Evolutionary conservation across 2,797 vertebrate species (phyloP).

Genomic region (Lindbergichthys nudifrons): DNA sequence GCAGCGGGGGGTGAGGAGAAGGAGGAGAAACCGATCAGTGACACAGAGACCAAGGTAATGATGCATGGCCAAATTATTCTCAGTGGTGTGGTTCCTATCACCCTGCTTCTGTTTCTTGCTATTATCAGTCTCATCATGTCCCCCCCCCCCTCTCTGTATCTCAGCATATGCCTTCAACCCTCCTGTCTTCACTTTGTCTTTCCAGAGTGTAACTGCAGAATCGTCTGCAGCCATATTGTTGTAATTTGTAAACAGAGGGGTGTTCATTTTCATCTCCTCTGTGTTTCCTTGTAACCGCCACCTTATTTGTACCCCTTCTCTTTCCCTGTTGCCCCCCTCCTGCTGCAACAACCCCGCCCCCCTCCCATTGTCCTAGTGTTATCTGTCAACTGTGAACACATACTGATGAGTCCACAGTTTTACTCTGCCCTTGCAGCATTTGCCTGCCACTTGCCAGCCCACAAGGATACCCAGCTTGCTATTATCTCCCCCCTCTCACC

Average conservation of each 20-base stretch:
- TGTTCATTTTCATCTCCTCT: constrained; percentile 32
- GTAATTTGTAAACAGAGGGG: constrained; percentile 32
- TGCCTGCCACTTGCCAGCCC: constrained; percentile 64
- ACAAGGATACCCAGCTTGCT: constrained; percentile 54
- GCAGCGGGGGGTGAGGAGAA: constrained; percentile 49
- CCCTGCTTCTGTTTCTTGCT: constrained; percentile 26
- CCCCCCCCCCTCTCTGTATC: neutral
- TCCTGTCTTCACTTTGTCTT: constrained; percentile 22
- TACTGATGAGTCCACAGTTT: constrained; percentile 79
- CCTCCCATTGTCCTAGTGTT: constrained; percentile 65
- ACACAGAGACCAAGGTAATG: constrained; percentile 73
- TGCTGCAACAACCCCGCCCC: constrained; percentile 41
- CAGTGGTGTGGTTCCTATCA: constrained; percentile 53
- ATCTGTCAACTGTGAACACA: constrained; percentile 76
- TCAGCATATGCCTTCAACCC: constrained; percentile 23
- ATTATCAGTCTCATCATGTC: constrained; percentile 15
- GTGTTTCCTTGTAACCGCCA: constrained; percentile 35
- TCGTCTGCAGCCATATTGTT: constrained; percentile 18
- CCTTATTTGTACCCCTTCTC: constrained; percentile 32
- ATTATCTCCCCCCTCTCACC: constrained; percentile 49
- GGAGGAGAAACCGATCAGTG: constrained; percentile 51
- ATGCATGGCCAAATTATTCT: constrained; percentile 59
- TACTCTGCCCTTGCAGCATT: constrained; percentile 71
- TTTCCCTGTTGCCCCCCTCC: constrained; percentile 8
- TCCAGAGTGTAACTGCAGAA: constrained; percentile 15